Evolutionary conservation across 1,140 invertebrate genomes (phyloP).

Genomic region (Danaus melanippus): DNA sequence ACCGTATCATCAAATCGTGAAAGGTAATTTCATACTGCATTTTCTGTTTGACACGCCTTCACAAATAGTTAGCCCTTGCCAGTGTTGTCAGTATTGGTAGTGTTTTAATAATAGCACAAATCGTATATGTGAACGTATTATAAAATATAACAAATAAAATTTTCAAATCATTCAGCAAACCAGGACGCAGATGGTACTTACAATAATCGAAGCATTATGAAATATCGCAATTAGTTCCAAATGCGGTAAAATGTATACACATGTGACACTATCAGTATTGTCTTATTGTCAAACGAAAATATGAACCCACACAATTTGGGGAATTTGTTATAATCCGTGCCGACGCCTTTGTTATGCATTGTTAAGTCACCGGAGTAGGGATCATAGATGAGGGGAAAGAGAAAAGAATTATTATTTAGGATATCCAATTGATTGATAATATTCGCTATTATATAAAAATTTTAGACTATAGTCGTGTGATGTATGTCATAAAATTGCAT

Average conservation of each 20-base stretch:
- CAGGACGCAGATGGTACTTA: conserved; percentile 53
- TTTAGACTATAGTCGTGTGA: too few species aligned
- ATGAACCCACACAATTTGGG: conserved; percentile 68
- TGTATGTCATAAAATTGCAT: too few species aligned
- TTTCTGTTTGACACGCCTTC: conserved; percentile 59
- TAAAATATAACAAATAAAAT: neutral
- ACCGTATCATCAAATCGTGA: conserved; percentile 59
- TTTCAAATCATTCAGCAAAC: neutral
- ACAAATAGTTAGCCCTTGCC: conserved; percentile 57
- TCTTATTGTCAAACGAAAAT: conserved; percentile 65
- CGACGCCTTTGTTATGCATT: conserved; percentile 56
- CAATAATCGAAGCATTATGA: conserved; percentile 57
- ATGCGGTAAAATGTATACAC: conserved; percentile 59
- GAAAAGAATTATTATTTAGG: too few species aligned
- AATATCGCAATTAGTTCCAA: conserved; percentile 70
- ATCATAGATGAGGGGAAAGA: conserved; percentile 39
- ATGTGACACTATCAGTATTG: conserved; percentile 68
- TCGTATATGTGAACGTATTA: neutral
- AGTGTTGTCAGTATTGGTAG: conserved; percentile 47
- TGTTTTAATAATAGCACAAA: conserved; percentile 1
- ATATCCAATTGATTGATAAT: too few species aligned
- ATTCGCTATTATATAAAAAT: too few species aligned
- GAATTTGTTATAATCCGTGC: conserved; percentile 67
- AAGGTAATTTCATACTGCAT: conserved; percentile 67
- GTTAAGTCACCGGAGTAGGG: conserved; percentile 31